Evolutionary conservation across 2,113 vertebrate species (phyloP).

Genomic region (Corythornis madagascariensis): DNA sequence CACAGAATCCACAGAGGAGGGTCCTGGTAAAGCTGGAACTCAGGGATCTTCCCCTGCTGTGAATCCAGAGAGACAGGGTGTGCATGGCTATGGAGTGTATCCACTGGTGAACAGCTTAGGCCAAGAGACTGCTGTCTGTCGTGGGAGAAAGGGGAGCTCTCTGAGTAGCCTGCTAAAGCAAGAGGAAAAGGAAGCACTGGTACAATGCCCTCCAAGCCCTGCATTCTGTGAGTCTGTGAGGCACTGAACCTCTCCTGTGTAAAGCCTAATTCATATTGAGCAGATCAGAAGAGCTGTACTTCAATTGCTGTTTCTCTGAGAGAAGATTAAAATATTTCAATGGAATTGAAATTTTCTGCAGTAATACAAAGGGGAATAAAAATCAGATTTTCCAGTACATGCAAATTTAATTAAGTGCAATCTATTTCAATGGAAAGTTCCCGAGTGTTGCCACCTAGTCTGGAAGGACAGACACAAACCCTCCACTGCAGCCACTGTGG

Average conservation of each 20-base stretch:
- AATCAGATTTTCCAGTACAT: constrained; percentile 2
- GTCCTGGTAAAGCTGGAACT: neutral
- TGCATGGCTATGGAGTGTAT: neutral
- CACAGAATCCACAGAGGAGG: neutral
- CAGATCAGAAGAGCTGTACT: neutral
- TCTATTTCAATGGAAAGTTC: neutral
- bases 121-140: neutral
- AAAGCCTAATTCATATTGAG: neutral
- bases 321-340: constrained; percentile 27
- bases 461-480: neutral
- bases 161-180: neutral
- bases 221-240: too few relatives aligned
- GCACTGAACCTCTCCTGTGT: neutral
- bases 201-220: neutral
- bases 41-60: neutral
- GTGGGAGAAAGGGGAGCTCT: neutral
- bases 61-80: fast-evolving
- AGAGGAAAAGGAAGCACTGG: neutral
- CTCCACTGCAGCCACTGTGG: neutral
- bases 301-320: neutral
- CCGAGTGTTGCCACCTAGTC: neutral
- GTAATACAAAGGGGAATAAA: neutral
- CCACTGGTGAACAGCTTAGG: neutral
- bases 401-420: constrained; percentile 15
- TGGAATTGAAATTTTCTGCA: neutral